Evolutionary conservation across 2,888 invertebrate species (phyloP).

Genomic region (Tetranychus piercei): DNA sequence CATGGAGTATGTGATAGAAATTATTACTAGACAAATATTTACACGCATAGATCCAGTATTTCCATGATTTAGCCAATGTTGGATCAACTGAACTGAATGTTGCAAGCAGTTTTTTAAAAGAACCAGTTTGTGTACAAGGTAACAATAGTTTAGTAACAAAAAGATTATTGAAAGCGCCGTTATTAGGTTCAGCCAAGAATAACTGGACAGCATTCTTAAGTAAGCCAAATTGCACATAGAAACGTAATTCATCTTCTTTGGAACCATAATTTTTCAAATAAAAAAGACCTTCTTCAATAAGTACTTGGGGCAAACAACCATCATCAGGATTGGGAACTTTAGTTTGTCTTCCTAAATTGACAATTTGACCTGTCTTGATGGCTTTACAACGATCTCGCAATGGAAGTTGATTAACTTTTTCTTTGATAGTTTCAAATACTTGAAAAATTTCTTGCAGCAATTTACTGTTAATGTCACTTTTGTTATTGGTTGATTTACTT

Average conservation of each 20-base stretch:
- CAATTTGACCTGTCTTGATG: slow-evolving; percentile 17
- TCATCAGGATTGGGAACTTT: neutral
- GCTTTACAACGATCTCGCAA: slow-evolving; percentile 15
- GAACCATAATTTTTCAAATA: slow-evolving; percentile 64
- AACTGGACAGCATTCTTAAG: slow-evolving; percentile 17
- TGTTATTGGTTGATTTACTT: slow-evolving; percentile 8
- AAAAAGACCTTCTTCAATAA: slow-evolving; percentile 53
- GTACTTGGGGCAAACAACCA: neutral
- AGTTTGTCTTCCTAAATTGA: neutral
- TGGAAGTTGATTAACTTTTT: slow-evolving; percentile 1
- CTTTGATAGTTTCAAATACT: slow-evolving; percentile 15
- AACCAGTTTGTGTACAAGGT: slow-evolving; percentile 30
- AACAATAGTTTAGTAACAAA: slow-evolving; percentile 32
- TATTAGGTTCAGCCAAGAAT: slow-evolving; percentile 8
- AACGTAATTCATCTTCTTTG: slow-evolving; percentile 50
- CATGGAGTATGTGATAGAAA: slow-evolving; percentile 31
- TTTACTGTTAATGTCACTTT: slow-evolving; percentile 12
- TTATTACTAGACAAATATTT: slow-evolving; percentile 31
- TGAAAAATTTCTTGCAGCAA: slow-evolving; percentile 19
- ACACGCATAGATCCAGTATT: slow-evolving; percentile 32
- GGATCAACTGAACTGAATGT: slow-evolving; percentile 31
- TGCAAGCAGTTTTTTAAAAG: slow-evolving; percentile 30
- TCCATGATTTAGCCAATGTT: slow-evolving; percentile 30
- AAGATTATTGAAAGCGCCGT: slow-evolving; percentile 26
- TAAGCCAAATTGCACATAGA: slow-evolving; percentile 40